Evolutionary conservation across 2,888 invertebrate genomes (phyloP), one percentile per base, ranked within the genome.

Genomic region (Philereme transversata): DNA sequence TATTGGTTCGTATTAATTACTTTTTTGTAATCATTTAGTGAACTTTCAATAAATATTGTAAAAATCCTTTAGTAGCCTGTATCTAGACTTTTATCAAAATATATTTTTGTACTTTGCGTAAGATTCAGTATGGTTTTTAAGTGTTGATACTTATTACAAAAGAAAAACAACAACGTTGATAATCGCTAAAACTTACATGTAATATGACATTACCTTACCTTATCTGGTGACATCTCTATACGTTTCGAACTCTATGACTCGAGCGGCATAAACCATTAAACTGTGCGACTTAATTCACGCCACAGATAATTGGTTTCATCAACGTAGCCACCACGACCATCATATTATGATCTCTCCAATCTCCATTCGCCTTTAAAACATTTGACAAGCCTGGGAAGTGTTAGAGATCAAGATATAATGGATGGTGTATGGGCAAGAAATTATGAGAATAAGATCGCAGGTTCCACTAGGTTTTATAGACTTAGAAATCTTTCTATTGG

Each of bases 221-320:
- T 10, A 1, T 10, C 5, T 43, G 5, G 43, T 43, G 43, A 10
- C 43, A 40, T 9, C n/a, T 68, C 70, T 66, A 58, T 11, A 5
- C 5, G 9, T 72, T 72, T 47, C 4, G 46, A 70, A 57, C 64
- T 78, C 78, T 73, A 60, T 67, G 60, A 36, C 64, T 49, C 64
- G 62, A 74, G 69, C 71, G 57, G 55, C 68, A 57, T 69, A 67
- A 75, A 73, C 76, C 77, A 81, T 78, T 76, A 77, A 77, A 74
- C 73, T 71, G 70, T 64, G 79, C 78, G 82, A 83, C 82, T 83
- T 83, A 84, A 83, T 83, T 85, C 82, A 81, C 82, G 80, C 85
- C 77, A 79, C 76, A 77, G 79, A 81, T 87, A 87, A 88, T 87
- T 88, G 82, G 81, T 84, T 84, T 80, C 85, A 86, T 84, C 83